phyloP scores from a whole-genome alignment of 2,113 vertebrate species.

The Cyphomyrus plagiostoma region DNA sequence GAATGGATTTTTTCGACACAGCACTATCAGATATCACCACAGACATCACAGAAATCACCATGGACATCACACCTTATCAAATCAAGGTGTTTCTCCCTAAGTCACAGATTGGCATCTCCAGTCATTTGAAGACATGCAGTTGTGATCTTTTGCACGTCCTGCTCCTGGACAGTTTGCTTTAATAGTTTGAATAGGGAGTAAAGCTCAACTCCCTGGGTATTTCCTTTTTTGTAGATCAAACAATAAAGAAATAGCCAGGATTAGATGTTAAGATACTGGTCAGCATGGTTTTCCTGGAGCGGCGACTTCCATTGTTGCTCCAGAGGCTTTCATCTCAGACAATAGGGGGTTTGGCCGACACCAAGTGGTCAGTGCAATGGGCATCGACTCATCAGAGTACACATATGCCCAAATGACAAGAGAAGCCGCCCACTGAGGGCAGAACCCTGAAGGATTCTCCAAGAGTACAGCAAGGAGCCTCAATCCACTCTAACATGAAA shows the following conservation, averaged over 20 bases:
- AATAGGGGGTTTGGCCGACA: background rate
- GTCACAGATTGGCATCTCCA: background rate
- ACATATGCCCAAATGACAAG: background rate
- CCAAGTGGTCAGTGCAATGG: background rate
- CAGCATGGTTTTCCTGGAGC: background rate
- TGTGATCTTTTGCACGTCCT: background rate
- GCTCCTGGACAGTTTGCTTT: background rate
- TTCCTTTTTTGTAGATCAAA: background rate
- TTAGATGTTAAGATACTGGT: background rate
- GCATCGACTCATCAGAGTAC: background rate
- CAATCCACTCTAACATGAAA: background rate
- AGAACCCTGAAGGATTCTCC: background rate
- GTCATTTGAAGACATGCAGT: background rate
- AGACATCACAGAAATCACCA: background rate
- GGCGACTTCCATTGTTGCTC: slow-evolving; percentile 21
- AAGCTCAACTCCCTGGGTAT: background rate
- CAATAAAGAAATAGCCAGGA: background rate
- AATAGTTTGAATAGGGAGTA: background rate
- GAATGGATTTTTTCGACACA: too few relatives aligned
- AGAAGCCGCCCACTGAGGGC: background rate
- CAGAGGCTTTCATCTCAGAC: slow-evolving; percentile 22
- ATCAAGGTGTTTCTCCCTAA: background rate
- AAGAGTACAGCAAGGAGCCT: background rate
- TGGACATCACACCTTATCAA: background rate
- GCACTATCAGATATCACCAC: too few relatives aligned